These are phyloP conservation scores for Thinocorus orbignyianus DNA, from an alignment of 2,113 vertebrate genomes.

Conservation along the genomic window DNA sequence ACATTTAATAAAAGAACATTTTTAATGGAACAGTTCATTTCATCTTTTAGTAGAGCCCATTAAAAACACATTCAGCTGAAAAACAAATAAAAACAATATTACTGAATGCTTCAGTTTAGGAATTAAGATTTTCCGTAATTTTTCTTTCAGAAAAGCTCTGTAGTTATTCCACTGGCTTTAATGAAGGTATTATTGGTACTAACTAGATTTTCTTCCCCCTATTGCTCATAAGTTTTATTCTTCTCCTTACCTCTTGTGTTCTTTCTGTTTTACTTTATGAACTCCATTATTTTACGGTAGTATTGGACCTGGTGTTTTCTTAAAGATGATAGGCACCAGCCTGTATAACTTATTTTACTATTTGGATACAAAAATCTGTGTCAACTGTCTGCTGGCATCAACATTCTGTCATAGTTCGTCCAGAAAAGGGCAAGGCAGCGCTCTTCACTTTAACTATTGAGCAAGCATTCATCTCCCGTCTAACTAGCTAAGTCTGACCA, in stretches of 20 bases:
- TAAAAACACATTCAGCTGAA: neutral
- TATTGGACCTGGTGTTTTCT: neutral
- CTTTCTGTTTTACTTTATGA: neutral
- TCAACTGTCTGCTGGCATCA: neutral
- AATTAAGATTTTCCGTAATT: neutral
- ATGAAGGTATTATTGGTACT: neutral
- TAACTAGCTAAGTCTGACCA: neutral
- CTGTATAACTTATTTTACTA: neutral
- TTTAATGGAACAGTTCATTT: neutral
- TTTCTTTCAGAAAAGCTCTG: neutral
- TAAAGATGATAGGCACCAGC: neutral
- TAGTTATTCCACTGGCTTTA: neutral
- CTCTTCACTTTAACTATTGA: neutral
- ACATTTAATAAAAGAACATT: slow-evolving; percentile 40
- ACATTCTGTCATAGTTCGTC: neutral
- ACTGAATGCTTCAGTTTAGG: neutral
- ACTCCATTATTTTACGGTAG: neutral
- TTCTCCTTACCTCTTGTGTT: neutral
- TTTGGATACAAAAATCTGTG: neutral
- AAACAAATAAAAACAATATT: neutral
- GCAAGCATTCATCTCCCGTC: neutral
- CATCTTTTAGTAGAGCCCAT: neutral
- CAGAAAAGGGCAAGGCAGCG: neutral
- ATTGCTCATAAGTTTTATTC: neutral
- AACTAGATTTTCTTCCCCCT: neutral